Evolutionary conservation across 2,113 vertebrate genomes (phyloP), one percentile per base, ranked within the genome.

Genomic region (Scopus umbretta): DNA sequence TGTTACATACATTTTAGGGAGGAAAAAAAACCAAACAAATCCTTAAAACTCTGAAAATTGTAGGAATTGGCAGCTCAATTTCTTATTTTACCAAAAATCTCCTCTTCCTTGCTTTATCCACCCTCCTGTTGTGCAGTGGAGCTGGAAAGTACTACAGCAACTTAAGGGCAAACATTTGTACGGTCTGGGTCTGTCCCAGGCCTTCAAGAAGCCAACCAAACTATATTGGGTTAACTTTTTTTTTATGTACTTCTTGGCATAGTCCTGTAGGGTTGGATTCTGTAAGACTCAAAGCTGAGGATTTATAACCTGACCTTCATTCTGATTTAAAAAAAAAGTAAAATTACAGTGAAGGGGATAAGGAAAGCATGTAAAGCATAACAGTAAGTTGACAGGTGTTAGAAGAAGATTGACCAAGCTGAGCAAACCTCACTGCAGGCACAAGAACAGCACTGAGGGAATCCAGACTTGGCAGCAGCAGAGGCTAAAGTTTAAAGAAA

Each of bases 101-200:
- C 7, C 6, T 75, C 20, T 86, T 42, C 88, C 11, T 43, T 91
- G 21, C 30, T 43, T 58, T 63, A 30, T 34, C 30, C 10, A 68
- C 19, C 3, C 11, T 76, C 9, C n/a, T 2, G 1, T 58, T 86
- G 22, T 50, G n/a, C 47, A 40, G 0, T 42, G 30, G 16, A 13
- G 9, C 62, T 93, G 62, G 40, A 45, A 86, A 38, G n/a, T 61
- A 67, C 5, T 20, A 38, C 26, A 68, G 36, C 22, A 52, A 49
- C 23, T 52, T 85, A 79, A 71, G 43, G 38, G 23, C 29, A 61
- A 38, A 38, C 30, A 19, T 47, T 66, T 78, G 5, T 27, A 42
- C 14, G 23, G 6, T 58, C 15, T 53, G 36, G 15, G 23, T 91
- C 22, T 50, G 6, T 52, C 29, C 65, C 42, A 61, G 34, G 32